Conservation (phyloP, 2,888 invertebrate genomes). For the Drosophila macrospina region DNA sequence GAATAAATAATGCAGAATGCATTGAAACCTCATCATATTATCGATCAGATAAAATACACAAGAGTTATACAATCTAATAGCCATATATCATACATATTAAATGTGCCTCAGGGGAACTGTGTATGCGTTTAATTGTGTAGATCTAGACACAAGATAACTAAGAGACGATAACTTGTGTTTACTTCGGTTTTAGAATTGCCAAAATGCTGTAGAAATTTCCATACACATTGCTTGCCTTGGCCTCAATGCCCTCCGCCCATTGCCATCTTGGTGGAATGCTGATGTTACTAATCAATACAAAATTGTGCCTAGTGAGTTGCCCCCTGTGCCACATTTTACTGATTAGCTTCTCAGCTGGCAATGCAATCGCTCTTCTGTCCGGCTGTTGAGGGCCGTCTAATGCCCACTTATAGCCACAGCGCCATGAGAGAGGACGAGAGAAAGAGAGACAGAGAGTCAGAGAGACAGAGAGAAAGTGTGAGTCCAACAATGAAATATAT, state of each 20-base stretch:
- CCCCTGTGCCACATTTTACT: slow-evolving; percentile 66
- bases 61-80: too few relatives aligned
- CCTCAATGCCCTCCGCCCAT: neutral
- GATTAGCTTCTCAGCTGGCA: slow-evolving; percentile 75
- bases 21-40: too few relatives aligned
- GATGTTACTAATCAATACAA: slow-evolving; percentile 17
- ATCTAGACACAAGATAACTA: neutral
- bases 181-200: neutral
- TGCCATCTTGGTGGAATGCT: neutral
- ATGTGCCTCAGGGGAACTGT: neutral
- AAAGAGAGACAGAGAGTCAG: slow-evolving; percentile 5
- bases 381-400: slow-evolving; percentile 16
- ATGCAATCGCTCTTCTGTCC: slow-evolving; percentile 57
- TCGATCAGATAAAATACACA: neutral
- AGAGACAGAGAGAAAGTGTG: neutral
- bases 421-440: neutral
- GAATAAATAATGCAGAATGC: too few relatives aligned
- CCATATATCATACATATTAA: neutral
- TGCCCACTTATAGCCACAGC: slow-evolving; percentile 39
- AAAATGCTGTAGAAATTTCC: neutral
- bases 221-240: neutral
- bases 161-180: neutral
- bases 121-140: neutral
- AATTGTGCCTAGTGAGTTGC: slow-evolving; percentile 2
- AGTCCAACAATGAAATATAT: slow-evolving; percentile 75